Evolutionary conservation across 2,113 vertebrate species (phyloP).

Genomic region (Psophia crepitans): DNA sequence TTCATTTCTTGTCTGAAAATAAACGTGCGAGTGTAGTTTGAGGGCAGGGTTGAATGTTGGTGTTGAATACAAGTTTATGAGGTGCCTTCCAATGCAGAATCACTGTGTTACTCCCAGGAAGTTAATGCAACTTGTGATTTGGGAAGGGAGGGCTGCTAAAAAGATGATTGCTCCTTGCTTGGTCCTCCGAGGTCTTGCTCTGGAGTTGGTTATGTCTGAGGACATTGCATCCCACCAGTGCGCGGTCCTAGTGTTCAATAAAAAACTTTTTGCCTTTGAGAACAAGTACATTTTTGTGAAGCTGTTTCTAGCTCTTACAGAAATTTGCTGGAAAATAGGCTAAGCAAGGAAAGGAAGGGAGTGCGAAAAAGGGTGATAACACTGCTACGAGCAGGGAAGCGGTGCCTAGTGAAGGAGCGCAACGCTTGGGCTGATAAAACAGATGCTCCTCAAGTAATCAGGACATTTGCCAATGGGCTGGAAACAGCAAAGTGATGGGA

Average conservation of each 20-base stretch:
- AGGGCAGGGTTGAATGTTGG: not conserved
- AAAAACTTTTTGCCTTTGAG: not conserved
- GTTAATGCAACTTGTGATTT: not conserved
- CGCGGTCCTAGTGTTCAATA: not conserved
- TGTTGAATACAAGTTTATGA: not conserved
- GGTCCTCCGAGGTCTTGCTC: not conserved
- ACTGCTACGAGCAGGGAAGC: not conserved
- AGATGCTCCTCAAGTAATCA: not conserved
- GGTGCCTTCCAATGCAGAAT: not conserved
- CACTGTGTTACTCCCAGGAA: not conserved
- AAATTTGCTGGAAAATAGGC: not conserved
- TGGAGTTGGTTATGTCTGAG: not conserved
- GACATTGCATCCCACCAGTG: accelerated
- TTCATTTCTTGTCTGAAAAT: not conserved
- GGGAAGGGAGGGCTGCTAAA: not conserved
- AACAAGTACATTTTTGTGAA: not conserved
- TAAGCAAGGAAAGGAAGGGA: not conserved
- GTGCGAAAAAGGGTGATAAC: not conserved
- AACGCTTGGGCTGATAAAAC: not conserved
- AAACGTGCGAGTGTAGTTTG: not conserved
- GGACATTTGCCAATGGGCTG: not conserved
- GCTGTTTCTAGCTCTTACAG: not conserved
- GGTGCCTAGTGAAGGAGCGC: not conserved
- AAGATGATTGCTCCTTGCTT: not conserved
- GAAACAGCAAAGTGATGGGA: not conserved